Percentiles rank a stretch among this genome's conserved stretches.
phyloP scores from a whole-genome alignment of 2,113 vertebrate genomes.

The Tor tambroides region DNA sequence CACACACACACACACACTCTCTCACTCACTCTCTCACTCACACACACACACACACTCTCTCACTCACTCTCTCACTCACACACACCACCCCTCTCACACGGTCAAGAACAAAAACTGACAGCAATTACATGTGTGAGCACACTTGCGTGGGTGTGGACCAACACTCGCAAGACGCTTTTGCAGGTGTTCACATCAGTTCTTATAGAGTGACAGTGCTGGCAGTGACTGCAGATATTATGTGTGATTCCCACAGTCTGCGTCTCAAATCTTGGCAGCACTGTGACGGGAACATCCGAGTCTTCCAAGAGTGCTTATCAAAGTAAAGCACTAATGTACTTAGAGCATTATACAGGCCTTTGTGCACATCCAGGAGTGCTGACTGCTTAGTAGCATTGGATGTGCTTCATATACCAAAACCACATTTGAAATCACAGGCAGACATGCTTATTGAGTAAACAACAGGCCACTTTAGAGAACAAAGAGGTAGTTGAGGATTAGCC shows the following conservation, averaged over 20 bases:
- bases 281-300: neutral
- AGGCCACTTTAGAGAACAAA: neutral
- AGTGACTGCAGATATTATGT: slow-evolving; percentile 4
- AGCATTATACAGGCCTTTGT: neutral
- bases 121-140: slow-evolving; percentile 37
- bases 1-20: too few relatives aligned
- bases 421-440: neutral
- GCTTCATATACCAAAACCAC: neutral
- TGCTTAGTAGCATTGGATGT: neutral
- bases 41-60: too few relatives aligned
- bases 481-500: neutral
- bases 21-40: too few relatives aligned
- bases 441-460: neutral
- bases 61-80: neutral
- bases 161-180: neutral
- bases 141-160: slow-evolving; percentile 12
- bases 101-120: slow-evolving; percentile 24
- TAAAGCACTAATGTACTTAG: slow-evolving; percentile 10
- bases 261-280: slow-evolving; percentile 23
- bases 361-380: neutral
- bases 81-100: neutral
- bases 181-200: slow-evolving; percentile 17
- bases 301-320: neutral
- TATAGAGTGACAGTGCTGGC: slow-evolving; percentile 2
- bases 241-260: slow-evolving; percentile 11